A percentile compares a stretch with the other conserved stretches of the same genome.
These are phyloP conservation scores for Apis dorsata DNA, from an alignment of 1,140 invertebrate species.

Conservation along the genomic window DNA sequence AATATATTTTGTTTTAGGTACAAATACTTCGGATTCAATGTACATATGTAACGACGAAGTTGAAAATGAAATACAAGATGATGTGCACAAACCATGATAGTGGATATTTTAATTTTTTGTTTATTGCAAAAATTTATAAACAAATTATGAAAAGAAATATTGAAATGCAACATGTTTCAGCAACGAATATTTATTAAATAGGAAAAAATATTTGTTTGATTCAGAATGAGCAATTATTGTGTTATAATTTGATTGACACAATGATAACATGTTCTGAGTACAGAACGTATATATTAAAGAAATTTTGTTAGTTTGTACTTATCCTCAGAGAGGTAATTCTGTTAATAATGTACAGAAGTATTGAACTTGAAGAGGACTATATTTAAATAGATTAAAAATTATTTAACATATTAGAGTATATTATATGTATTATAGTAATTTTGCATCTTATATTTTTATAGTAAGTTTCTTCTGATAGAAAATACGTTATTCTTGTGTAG, in stretches of 20 bases:
- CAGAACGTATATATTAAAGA: slow-evolving; percentile 17
- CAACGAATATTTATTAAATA: slow-evolving; percentile 16
- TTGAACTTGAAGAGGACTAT: slow-evolving; percentile 13
- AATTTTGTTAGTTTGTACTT: slow-evolving; percentile 26
- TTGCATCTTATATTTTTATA: slow-evolving; percentile 68
- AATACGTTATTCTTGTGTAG: slow-evolving; percentile 24
- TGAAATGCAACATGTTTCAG: background rate
- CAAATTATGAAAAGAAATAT: slow-evolving; percentile 22
- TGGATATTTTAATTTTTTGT: background rate
- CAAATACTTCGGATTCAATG: slow-evolving; percentile 49
- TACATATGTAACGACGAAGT: slow-evolving; percentile 55
- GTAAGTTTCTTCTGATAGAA: slow-evolving; percentile 21
- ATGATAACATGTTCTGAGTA: slow-evolving; percentile 30
- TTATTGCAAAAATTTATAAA: background rate
- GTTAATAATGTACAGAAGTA: slow-evolving; percentile 55
- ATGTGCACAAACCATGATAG: slow-evolving; percentile 28
- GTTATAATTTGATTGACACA: background rate
- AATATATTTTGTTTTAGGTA: slow-evolving; percentile 52
- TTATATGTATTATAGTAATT: slow-evolving; percentile 47
- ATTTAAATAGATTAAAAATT: slow-evolving; percentile 31
- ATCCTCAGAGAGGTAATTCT: slow-evolving; percentile 10
- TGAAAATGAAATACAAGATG: slow-evolving; percentile 54
- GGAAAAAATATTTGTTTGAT: background rate
- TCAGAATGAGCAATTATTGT: slow-evolving; percentile 7
- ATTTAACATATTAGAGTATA: background rate